phyloP scores from a whole-genome alignment of 2,888 invertebrate genomes.

The Temnothorax ravouxi region DNA sequence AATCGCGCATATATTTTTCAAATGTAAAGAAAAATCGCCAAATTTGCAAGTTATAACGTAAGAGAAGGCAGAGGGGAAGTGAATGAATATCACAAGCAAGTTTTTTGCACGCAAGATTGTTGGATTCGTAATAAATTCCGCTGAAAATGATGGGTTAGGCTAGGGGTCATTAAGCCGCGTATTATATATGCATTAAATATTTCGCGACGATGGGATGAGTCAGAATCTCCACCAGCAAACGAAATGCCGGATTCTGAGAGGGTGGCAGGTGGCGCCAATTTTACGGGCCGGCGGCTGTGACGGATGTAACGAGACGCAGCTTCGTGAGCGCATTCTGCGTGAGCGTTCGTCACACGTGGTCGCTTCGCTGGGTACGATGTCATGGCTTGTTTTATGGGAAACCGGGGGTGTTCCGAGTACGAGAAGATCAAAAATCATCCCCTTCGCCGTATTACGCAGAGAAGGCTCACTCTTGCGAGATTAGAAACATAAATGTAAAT shows the following conservation, averaged over 20 bases:
- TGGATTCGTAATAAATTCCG: slow-evolving; percentile 77
- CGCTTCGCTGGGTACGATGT: slow-evolving; percentile 83
- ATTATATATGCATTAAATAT: slow-evolving; percentile 86
- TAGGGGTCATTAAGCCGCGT: slow-evolving; percentile 83
- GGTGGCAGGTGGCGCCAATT: slow-evolving; percentile 87
- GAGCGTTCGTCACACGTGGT: slow-evolving; percentile 75
- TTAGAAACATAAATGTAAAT: slow-evolving; percentile 3
- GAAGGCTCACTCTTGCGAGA: not conserved
- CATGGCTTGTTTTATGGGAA: slow-evolving; percentile 85
- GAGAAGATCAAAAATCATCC: slow-evolving; percentile 66
- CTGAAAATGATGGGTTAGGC: slow-evolving; percentile 78
- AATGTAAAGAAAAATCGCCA: slow-evolving; percentile 2
- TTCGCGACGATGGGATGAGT: slow-evolving; percentile 72
- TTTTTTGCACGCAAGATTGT: slow-evolving; percentile 46
- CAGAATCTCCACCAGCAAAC: slow-evolving; percentile 68
- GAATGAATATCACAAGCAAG: slow-evolving; percentile 38
- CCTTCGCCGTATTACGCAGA: slow-evolving; percentile 13
- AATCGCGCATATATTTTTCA: not conserved
- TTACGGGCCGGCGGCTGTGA: slow-evolving; percentile 86
- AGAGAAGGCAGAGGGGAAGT: not conserved
- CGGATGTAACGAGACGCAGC: slow-evolving; percentile 84
- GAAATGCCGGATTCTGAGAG: slow-evolving; percentile 75
- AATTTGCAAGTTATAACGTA: not conserved
- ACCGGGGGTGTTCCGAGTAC: slow-evolving; percentile 66
- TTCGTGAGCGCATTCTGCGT: slow-evolving; percentile 52